Percentiles rank a stretch among this genome's conserved stretches.
phyloP scores from a whole-genome alignment of 1,140 invertebrate genomes.

The Saccostrea echinata region DNA sequence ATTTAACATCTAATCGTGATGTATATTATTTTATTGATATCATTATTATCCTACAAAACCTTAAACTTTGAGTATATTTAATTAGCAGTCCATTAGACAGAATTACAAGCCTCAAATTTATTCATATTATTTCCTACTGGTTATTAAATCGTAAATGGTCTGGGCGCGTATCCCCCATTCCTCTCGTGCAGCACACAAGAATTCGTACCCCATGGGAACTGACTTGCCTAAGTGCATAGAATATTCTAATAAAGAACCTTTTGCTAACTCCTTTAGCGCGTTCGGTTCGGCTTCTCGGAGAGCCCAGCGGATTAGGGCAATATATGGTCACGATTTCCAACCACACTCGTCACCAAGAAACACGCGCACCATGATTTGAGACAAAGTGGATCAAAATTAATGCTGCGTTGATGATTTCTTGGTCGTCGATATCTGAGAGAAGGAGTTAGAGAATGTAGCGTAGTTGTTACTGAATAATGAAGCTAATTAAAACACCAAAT shows the following conservation, averaged over 20 bases:
- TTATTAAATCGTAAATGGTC: neutral
- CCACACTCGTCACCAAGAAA: neutral
- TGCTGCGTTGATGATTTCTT: neutral
- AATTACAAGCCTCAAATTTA: too few species aligned
- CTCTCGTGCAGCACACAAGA: slow-evolving; percentile 13
- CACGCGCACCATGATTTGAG: neutral
- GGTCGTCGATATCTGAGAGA: neutral
- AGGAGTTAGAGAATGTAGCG: neutral
- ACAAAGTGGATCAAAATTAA: slow-evolving; percentile 10
- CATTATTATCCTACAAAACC: too few species aligned
- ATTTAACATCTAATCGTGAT: too few species aligned
- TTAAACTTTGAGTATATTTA: too few species aligned
- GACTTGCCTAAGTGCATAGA: neutral
- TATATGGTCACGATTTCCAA: slow-evolving; percentile 8
- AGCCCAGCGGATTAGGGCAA: neutral
- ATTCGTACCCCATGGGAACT: neutral
- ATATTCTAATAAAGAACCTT: neutral
- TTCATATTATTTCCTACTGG: neutral
- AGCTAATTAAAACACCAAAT: neutral
- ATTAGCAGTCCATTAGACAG: too few species aligned
- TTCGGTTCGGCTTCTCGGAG: neutral
- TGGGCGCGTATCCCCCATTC: neutral
- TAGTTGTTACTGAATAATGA: neutral
- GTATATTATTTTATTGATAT: too few species aligned
- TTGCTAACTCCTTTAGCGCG: neutral